Conservation (phyloP, 2,113 vertebrate genomes). For the Xiphias gladius region DNA sequence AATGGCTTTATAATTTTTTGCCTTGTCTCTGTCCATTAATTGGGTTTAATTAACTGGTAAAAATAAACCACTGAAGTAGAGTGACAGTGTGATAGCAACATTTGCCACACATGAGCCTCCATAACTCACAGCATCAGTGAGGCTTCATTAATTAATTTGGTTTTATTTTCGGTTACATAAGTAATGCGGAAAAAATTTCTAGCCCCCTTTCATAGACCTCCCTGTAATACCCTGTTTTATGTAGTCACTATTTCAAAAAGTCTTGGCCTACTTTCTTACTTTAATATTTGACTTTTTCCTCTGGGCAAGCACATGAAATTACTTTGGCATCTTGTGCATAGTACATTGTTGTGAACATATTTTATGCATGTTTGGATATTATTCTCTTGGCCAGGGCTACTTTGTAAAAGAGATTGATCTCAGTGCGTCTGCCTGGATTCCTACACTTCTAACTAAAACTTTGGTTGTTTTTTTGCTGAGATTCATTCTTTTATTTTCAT, state of each 20-base stretch:
- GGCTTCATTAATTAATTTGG: background rate
- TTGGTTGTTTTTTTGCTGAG: background rate
- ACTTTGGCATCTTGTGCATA: background rate
- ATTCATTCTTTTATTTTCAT: background rate
- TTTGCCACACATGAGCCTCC: constrained; percentile 11
- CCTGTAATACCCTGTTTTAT: background rate
- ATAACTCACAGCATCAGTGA: background rate
- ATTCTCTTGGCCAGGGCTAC: background rate
- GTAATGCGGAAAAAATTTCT: background rate
- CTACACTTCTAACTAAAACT: background rate
- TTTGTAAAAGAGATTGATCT: constrained; percentile 4
- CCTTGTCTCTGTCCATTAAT: constrained; percentile 1
- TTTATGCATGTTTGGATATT: constrained; percentile 7
- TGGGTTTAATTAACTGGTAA: constrained; percentile 18
- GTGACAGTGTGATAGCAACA: background rate
- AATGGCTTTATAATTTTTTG: background rate
- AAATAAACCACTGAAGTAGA: background rate
- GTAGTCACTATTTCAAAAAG: background rate
- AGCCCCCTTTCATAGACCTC: background rate
- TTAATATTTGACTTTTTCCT: background rate
- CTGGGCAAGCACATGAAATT: background rate
- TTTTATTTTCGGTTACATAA: background rate
- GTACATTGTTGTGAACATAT: constrained; percentile 9
- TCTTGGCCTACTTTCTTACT: background rate
- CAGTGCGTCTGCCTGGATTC: background rate